A percentile compares a stretch with the other conserved stretches of the same genome.
phyloP scores from a whole-genome alignment of 2,113 vertebrate species.

The Oceanites oceanicus region DNA sequence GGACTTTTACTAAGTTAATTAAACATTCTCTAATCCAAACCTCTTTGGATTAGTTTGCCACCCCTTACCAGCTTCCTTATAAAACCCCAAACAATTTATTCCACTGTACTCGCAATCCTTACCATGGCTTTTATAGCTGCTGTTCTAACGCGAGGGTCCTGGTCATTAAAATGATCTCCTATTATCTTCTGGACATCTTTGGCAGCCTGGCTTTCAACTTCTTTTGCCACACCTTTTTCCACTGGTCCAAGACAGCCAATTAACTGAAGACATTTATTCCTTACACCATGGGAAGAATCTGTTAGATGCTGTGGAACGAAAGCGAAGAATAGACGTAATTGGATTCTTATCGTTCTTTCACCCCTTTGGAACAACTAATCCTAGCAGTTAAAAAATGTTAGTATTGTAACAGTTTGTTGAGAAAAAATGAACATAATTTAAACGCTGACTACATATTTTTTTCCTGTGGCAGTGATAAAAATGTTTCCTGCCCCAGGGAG shows the following conservation, averaged over 20 bases:
- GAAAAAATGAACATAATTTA: background rate
- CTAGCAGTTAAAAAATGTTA: background rate
- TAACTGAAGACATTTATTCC: constrained; percentile 94
- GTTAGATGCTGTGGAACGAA: constrained; percentile 80
- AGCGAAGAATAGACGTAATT: background rate
- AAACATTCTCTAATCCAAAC: background rate
- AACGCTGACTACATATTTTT: background rate
- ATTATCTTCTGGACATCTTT: constrained; percentile 93
- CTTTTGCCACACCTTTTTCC: constrained; percentile 80
- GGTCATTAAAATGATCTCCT: constrained; percentile 92
- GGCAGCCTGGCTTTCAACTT: constrained; percentile 73
- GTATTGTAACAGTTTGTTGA: background rate
- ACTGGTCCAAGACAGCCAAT: constrained; percentile 89
- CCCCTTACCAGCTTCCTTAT: background rate
- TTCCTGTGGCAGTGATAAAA: background rate
- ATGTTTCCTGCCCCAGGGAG: background rate
- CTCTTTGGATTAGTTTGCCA: background rate
- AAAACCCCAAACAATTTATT: background rate
- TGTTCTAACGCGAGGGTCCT: constrained; percentile 93
- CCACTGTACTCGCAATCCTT: background rate
- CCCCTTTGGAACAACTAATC: background rate
- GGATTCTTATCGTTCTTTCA: background rate
- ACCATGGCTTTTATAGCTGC: constrained; percentile 98
- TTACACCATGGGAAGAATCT: constrained; percentile 91
- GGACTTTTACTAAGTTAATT: background rate